Evolutionary conservation across 2,113 vertebrate genomes (phyloP).

Genomic region (Sterrhoptilus dennistouni): DNA sequence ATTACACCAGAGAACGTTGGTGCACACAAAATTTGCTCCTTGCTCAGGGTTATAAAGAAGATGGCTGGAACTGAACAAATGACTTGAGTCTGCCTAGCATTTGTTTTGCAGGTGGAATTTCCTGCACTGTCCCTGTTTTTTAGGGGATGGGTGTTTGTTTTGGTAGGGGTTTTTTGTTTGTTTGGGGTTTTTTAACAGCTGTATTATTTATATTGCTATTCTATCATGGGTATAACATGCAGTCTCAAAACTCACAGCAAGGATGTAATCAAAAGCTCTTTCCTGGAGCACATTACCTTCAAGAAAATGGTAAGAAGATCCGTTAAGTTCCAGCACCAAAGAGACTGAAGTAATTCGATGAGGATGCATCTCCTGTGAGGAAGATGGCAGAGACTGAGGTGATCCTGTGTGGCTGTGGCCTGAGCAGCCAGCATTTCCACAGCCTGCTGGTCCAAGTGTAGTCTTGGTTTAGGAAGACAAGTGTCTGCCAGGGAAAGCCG

Average conservation of each 20-base stretch:
- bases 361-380: not conserved
- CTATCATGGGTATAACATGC: not conserved
- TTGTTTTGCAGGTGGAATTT: not conserved
- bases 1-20: not conserved
- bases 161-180: not conserved
- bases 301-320: not conserved
- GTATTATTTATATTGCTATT: not conserved
- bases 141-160: not conserved
- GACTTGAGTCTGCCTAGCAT: not conserved
- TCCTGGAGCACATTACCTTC: not conserved
- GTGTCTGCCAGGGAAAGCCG: too few species aligned
- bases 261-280: not conserved
- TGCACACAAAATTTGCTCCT: not conserved
- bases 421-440: rapidly evolving
- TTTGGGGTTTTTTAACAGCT: not conserved
- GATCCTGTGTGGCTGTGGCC: rapidly evolving
- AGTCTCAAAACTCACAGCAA: not conserved
- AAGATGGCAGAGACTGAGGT: not conserved
- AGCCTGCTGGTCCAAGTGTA: not conserved
- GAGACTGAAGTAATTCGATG: not conserved
- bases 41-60: not conserved
- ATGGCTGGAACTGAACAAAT: not conserved
- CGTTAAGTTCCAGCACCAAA: not conserved
- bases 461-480: too few species aligned
- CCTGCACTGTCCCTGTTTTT: not conserved